Percentiles rank a stretch among this genome's conserved stretches.
These are phyloP conservation scores for Nasalis larvatus DNA, from an alignment of 2,113 vertebrate genomes.

Conservation along the genomic window DNA sequence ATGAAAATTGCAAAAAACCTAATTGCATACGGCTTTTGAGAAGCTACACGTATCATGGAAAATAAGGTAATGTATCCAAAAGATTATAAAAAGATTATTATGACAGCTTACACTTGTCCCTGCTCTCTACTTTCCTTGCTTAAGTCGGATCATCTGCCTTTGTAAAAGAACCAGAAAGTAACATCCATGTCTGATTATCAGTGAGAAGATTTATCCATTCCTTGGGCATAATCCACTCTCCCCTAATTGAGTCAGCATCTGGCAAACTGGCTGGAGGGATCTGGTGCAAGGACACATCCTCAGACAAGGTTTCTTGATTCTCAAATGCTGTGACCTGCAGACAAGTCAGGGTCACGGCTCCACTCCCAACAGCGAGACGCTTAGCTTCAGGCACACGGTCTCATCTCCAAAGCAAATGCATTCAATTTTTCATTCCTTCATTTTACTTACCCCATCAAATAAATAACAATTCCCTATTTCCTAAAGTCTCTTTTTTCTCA, in stretches of 20 bases:
- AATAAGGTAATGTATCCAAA: slow-evolving; percentile 69
- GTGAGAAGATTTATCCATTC: slow-evolving; percentile 55
- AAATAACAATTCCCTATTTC: not conserved
- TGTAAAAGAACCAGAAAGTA: slow-evolving; percentile 64
- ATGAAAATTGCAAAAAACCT: not conserved
- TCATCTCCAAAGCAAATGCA: not conserved
- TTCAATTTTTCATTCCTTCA: not conserved
- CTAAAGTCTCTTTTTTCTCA: not conserved
- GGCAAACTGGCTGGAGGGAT: not conserved
- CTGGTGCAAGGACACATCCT: not conserved
- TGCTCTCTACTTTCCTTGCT: slow-evolving; percentile 34
- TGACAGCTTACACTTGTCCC: slow-evolving; percentile 53
- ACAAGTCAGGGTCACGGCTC: not conserved
- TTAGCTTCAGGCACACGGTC: not conserved
- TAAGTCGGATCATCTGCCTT: slow-evolving; percentile 66
- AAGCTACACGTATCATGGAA: slow-evolving; percentile 52
- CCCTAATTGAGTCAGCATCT: slow-evolving; percentile 29
- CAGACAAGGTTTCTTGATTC: slow-evolving; percentile 26
- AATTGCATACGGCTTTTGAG: not conserved
- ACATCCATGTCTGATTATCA: slow-evolving; percentile 52
- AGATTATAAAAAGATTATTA: slow-evolving; percentile 53
- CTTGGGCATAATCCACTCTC: slow-evolving; percentile 51
- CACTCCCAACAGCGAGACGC: not conserved
- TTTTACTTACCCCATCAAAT: not conserved
- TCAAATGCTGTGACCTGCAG: slow-evolving; percentile 3